These are phyloP conservation scores for Erynnis tages DNA, from an alignment of 2,888 invertebrate genomes.

Conservation along the genomic window DNA sequence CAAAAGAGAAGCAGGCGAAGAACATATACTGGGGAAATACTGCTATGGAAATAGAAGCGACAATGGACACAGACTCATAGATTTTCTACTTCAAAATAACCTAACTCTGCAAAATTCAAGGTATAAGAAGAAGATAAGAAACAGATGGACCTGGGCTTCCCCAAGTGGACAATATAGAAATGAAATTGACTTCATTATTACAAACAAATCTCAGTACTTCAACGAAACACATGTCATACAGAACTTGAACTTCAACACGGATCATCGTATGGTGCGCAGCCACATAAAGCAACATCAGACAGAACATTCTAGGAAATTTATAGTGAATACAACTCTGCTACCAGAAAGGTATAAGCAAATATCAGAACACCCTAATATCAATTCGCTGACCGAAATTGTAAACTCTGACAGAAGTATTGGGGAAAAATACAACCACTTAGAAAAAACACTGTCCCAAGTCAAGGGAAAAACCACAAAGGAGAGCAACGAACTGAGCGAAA, in stretches of 20 bases:
- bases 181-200: constrained; percentile 2
- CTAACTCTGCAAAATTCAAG: not conserved
- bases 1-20: not conserved
- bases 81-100: not conserved
- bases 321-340: not conserved
- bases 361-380: too few relatives aligned
- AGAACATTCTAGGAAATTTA: not conserved
- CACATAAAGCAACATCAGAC: constrained; percentile 2
- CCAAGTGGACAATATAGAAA: constrained; percentile 3
- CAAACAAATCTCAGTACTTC: not conserved
- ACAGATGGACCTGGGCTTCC: constrained; percentile 7
- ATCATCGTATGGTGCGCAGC: constrained; percentile 4
- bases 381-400: too few relatives aligned
- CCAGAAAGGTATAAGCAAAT: too few relatives aligned
- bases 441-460: too few relatives aligned
- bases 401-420: too few relatives aligned
- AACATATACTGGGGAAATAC: not conserved
- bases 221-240: not conserved
- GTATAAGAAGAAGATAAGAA: not conserved
- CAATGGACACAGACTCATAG: not conserved
- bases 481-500: constrained; percentile 1
- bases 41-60: not conserved
- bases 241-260: not conserved
- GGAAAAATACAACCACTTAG: not conserved
- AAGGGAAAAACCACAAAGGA: not conserved